phyloP scores from a whole-genome alignment of 2,888 invertebrate genomes.

The Enchytraeus crypticus region DNA sequence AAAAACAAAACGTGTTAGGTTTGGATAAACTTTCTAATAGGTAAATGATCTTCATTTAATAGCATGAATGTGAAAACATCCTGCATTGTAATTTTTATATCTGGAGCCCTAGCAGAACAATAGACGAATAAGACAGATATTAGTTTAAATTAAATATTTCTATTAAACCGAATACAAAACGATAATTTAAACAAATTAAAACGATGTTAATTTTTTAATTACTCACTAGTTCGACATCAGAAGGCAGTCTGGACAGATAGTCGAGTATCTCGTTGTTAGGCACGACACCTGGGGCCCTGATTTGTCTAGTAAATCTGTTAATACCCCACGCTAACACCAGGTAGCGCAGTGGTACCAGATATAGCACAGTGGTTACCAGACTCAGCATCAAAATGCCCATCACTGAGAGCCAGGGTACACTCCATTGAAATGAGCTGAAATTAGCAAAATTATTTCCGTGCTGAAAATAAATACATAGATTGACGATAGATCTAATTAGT shows the following conservation, averaged over 20 bases:
- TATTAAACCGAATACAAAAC: too few relatives aligned
- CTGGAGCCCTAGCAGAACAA: too few relatives aligned
- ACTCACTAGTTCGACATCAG: slow-evolving; percentile 77
- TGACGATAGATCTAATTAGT: background rate
- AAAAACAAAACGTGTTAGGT: too few relatives aligned
- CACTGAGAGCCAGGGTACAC: slow-evolving; percentile 88
- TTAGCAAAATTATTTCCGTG: slow-evolving; percentile 20
- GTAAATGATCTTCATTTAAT: too few relatives aligned
- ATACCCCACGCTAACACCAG: slow-evolving; percentile 85
- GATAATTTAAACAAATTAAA: too few relatives aligned
- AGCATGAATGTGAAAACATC: too few relatives aligned
- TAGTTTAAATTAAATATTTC: too few relatives aligned
- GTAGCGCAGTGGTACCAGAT: slow-evolving; percentile 78
- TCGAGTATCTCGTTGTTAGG: slow-evolving; percentile 94
- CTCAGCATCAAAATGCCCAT: slow-evolving; percentile 73
- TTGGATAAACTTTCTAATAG: too few relatives aligned
- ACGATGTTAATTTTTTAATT: too few relatives aligned
- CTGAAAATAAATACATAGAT: background rate
- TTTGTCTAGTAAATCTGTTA: slow-evolving; percentile 87
- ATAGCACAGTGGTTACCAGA: slow-evolving; percentile 68
- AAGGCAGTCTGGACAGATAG: slow-evolving; percentile 84
- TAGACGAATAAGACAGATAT: too few relatives aligned
- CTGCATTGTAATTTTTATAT: too few relatives aligned
- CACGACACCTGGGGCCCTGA: slow-evolving; percentile 82
- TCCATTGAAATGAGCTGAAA: slow-evolving; percentile 87